Percentiles rank a stretch among this genome's conserved stretches.
These are phyloP conservation scores for Andrena bicolor DNA, from an alignment of 2,888 invertebrate genomes.

Conservation along the genomic window DNA sequence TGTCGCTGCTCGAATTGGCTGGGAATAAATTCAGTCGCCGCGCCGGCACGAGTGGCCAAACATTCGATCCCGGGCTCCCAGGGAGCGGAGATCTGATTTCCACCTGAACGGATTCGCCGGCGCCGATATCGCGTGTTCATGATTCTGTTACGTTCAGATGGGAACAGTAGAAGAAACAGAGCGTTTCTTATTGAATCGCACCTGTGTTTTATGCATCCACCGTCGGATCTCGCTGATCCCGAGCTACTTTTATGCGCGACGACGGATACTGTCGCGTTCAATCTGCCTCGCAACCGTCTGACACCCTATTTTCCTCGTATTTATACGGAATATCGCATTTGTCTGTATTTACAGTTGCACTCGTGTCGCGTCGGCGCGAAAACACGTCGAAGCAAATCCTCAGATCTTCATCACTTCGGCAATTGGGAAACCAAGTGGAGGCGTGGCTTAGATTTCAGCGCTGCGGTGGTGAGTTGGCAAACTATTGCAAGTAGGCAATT, in stretches of 20 bases:
- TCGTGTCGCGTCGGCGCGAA: too few species aligned
- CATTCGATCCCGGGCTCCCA: conserved; percentile 16
- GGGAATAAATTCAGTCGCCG: conserved; percentile 45
- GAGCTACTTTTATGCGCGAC: conserved; percentile 15
- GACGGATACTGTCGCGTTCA: neutral
- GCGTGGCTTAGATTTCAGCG: too few species aligned
- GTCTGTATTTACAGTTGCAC: too few species aligned
- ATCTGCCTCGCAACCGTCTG: neutral
- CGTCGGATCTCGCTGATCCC: conserved; percentile 9
- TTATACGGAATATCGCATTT: neutral
- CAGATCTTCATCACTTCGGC: too few species aligned
- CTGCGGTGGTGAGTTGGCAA: too few species aligned
- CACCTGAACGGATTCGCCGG: conserved; percentile 14
- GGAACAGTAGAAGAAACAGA: conserved; percentile 23
- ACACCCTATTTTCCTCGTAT: neutral
- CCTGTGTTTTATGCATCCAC: neutral
- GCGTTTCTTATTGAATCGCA: conserved; percentile 24
- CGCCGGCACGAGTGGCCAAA: conserved; percentile 26
- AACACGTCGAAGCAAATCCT: too few species aligned
- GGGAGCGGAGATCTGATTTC: conserved; percentile 35
- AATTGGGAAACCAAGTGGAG: too few species aligned
- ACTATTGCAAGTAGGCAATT: too few species aligned
- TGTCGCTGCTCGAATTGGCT: conserved; percentile 18
- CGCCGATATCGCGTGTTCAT: conserved; percentile 24
- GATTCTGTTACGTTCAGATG: conserved; percentile 23